Conservation (phyloP, 2,113 vertebrate genomes). For the Gasterosteus nipponicus region DNA sequence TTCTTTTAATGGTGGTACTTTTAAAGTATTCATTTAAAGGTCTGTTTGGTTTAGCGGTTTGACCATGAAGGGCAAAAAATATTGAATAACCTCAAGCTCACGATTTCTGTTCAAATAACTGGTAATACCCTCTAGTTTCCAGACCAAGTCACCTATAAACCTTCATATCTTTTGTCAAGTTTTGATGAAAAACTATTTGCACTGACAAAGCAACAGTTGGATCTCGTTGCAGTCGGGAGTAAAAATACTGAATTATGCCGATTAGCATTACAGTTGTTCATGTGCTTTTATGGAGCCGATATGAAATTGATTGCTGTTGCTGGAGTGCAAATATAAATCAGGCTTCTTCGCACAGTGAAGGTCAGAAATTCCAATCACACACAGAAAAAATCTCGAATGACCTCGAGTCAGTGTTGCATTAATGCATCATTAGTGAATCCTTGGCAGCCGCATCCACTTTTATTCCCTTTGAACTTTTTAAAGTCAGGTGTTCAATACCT, state of each 20-base stretch:
- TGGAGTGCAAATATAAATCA: conserved; percentile 9
- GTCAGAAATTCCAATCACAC: background rate
- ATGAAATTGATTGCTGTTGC: conserved; percentile 3
- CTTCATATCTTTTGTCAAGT: conserved; percentile 37
- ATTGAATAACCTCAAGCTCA: conserved; percentile 26
- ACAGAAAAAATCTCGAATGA: conserved; percentile 1
- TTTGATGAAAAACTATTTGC: conserved; percentile 38
- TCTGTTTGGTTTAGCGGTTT: conserved; percentile 5
- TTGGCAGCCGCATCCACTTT: background rate
- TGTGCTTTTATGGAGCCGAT: conserved; percentile 23
- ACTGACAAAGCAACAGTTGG: conserved; percentile 34
- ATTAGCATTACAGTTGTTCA: conserved; percentile 34
- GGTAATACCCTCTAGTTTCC: background rate
- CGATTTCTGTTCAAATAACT: background rate
- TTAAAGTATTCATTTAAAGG: conserved; percentile 1
- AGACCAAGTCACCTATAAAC: conserved; percentile 8
- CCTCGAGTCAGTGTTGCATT: conserved; percentile 4
- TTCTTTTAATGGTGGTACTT: background rate
- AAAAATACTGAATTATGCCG: conserved; percentile 35
- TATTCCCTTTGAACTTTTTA: background rate
- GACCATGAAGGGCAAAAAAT: conserved; percentile 22
- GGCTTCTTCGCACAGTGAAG: background rate
- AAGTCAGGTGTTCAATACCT: background rate
- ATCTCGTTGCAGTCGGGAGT: conserved; percentile 11
- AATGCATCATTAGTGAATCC: background rate